Percentiles rank a stretch among this genome's conserved stretches.
phyloP scores from a whole-genome alignment of 2,113 vertebrate species.

The Todiramphus saurophagus region DNA sequence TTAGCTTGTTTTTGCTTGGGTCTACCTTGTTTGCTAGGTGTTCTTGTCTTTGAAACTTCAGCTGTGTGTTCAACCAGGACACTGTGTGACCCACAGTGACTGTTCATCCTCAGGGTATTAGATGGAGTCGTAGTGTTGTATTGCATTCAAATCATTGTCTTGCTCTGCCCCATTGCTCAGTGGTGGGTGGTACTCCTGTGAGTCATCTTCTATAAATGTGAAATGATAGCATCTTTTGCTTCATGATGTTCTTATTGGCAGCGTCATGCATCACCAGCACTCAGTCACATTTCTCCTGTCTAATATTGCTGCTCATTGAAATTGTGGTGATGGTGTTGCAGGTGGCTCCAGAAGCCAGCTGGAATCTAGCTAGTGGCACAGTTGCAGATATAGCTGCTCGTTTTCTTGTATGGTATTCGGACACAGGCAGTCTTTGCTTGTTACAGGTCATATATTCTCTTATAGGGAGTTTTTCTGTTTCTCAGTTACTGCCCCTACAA shows the following conservation, averaged over 20 bases:
- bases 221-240: constrained; percentile 59
- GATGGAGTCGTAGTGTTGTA: constrained; percentile 13
- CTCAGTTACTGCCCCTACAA: not conserved
- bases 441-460: not conserved
- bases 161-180: constrained; percentile 6
- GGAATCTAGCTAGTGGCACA: not conserved
- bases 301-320: constrained; percentile 14
- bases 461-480: not conserved
- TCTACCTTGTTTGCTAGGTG: not conserved
- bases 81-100: not conserved
- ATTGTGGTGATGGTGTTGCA: not conserved
- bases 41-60: constrained; percentile 27
- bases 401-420: not conserved
- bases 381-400: not conserved
- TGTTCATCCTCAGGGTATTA: not conserved
- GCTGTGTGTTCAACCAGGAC: not conserved
- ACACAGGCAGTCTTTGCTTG: not conserved
- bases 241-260: constrained; percentile 51
- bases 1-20: not conserved
- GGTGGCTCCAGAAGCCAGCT: not conserved
- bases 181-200: constrained; percentile 29
- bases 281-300: constrained; percentile 16
- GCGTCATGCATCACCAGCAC: not conserved
- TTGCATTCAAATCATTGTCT: constrained; percentile 49
- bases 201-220: constrained; percentile 56